Evolutionary conservation across 2,113 vertebrate species (phyloP).

Genomic region (Piaya cayana): DNA sequence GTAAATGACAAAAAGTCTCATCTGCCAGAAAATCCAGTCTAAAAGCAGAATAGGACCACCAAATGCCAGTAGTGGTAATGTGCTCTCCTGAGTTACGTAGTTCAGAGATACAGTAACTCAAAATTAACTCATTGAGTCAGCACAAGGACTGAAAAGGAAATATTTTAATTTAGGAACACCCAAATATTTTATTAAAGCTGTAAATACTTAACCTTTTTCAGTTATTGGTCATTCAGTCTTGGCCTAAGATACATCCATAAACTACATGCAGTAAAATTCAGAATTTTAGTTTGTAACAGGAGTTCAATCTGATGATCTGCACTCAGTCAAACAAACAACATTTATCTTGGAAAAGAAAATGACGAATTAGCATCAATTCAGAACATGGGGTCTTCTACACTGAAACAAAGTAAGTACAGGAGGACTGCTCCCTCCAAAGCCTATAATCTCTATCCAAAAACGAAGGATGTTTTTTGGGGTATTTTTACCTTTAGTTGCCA

Average conservation of each 20-base stretch:
- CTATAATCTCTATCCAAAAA: neutral
- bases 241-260: neutral
- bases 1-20: neutral
- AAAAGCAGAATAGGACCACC: neutral
- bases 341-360: neutral
- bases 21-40: neutral
- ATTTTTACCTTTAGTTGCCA: conserved; percentile 18
- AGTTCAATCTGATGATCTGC: neutral
- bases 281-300: neutral
- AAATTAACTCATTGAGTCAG: neutral
- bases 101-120: neutral
- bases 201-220: neutral
- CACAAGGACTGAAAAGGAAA: neutral
- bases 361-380: neutral
- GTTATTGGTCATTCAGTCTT: neutral
- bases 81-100: neutral
- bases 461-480: neutral
- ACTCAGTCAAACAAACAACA: neutral
- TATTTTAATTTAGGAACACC: neutral
- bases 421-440: neutral
- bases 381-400: neutral
- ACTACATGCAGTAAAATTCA: neutral
- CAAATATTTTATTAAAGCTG: neutral
- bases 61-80: neutral
- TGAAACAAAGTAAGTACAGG: neutral